These are phyloP conservation scores for Oscheius sp. DNA, from an alignment of 1,140 invertebrate genomes.

Conservation along the genomic window DNA sequence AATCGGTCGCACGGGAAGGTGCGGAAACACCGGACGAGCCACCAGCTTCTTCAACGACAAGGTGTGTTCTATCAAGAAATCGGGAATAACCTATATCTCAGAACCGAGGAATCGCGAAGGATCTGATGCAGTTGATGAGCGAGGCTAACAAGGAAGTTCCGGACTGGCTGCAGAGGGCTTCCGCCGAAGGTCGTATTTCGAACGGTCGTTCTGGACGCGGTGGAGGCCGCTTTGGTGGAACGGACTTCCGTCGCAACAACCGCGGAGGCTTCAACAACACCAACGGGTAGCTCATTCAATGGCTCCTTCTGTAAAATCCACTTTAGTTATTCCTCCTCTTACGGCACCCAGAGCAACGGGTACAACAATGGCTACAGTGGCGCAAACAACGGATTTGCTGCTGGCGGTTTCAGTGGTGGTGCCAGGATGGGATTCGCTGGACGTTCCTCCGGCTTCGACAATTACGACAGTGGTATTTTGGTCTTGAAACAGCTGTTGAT, in stretches of 20 bases:
- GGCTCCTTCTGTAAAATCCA: neutral
- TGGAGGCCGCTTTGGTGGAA: conserved; percentile 47
- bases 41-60: conserved; percentile 99
- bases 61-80: neutral
- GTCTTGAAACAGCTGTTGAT: neutral
- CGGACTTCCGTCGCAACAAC: conserved; percentile 29
- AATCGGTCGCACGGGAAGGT: conserved; percentile 84
- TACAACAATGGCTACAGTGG: neutral
- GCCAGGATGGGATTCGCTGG: neutral
- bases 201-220: neutral
- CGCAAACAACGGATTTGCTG: neutral
- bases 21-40: conserved; percentile 66
- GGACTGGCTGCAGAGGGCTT: conserved; percentile 45
- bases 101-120: conserved; percentile 88
- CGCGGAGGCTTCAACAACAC: conserved; percentile 3
- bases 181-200: conserved; percentile 33
- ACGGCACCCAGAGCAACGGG: neutral
- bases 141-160: conserved; percentile 81
- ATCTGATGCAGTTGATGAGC: conserved; percentile 83
- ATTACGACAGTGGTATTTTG: neutral
- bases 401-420: neutral
- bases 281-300: neutral
- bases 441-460: neutral
- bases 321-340: too few species aligned
- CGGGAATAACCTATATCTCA: neutral